Percentiles rank a stretch among this genome's conserved stretches.
Evolutionary conservation across 2,797 vertebrate species (phyloP).

Genomic region (Sparus aurata): DNA sequence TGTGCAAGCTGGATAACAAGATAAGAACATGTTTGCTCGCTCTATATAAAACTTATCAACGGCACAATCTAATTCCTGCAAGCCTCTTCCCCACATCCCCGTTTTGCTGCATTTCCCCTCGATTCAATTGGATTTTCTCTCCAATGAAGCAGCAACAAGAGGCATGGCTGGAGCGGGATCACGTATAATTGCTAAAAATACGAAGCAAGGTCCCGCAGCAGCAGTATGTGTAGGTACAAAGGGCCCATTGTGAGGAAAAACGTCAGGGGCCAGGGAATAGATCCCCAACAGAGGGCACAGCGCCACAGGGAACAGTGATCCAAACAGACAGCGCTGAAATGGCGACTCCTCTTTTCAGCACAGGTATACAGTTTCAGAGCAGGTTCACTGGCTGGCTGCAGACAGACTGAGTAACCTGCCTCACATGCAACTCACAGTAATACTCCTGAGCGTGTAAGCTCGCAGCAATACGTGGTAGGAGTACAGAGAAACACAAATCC

Average conservation of each 20-base stretch:
- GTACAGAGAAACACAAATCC: slow-evolving; percentile 38
- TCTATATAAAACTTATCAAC: slow-evolving; percentile 83
- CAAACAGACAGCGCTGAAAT: slow-evolving; percentile 78
- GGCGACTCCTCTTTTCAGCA: slow-evolving; percentile 76
- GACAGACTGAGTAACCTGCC: slow-evolving; percentile 57
- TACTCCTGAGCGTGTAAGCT: slow-evolving; percentile 48
- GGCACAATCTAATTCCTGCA: slow-evolving; percentile 83
- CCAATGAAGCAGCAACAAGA: slow-evolving; percentile 64
- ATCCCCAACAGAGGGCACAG: slow-evolving; percentile 74
- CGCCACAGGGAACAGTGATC: slow-evolving; percentile 76
- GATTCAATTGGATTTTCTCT: slow-evolving; percentile 73
- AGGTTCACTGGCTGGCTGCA: slow-evolving; percentile 58
- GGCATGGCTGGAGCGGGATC: slow-evolving; percentile 55
- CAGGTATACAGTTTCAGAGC: slow-evolving; percentile 79
- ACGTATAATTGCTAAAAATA: slow-evolving; percentile 69
- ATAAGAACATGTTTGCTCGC: slow-evolving; percentile 86
- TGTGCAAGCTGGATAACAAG: slow-evolving; percentile 85
- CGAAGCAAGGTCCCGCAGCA: slow-evolving; percentile 64
- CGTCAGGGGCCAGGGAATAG: slow-evolving; percentile 75
- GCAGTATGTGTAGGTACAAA: slow-evolving; percentile 71
- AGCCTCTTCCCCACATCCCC: slow-evolving; percentile 70
- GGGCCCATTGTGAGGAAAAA: slow-evolving; percentile 73
- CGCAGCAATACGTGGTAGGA: slow-evolving; percentile 25
- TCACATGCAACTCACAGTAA: slow-evolving; percentile 60
- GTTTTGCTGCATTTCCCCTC: slow-evolving; percentile 66